These are phyloP conservation scores for Pogonomyrmex californicus DNA, from an alignment of 1,140 invertebrate genomes.

Conservation along the genomic window DNA sequence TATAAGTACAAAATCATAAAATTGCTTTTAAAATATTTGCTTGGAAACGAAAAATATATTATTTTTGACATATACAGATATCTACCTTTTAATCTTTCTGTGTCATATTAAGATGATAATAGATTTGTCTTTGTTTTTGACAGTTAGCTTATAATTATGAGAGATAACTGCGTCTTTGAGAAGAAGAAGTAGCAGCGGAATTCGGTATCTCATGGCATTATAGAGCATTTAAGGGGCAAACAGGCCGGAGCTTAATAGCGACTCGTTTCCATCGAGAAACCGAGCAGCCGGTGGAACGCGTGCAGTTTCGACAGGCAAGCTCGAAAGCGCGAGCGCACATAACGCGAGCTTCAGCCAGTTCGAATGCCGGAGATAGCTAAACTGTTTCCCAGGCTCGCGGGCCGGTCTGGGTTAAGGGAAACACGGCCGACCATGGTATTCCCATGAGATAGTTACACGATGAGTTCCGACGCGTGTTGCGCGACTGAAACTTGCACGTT, in stretches of 20 bases:
- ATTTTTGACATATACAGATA: too few relatives aligned
- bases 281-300: conserved; percentile 65
- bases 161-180: conserved; percentile 47
- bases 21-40: background rate
- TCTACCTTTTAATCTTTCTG: background rate
- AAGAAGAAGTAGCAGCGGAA: conserved; percentile 49
- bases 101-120: background rate
- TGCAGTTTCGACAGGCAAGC: conserved; percentile 74
- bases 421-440: conserved; percentile 57
- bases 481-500: conserved; percentile 24
- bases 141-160: conserved; percentile 10
- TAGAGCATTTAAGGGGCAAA: conserved; percentile 71
- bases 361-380: conserved; percentile 74
- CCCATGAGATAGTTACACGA: conserved; percentile 56
- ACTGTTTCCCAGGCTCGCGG: conserved; percentile 63
- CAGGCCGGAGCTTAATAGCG: conserved; percentile 71
- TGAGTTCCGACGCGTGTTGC: conserved; percentile 31
- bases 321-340: conserved; percentile 66
- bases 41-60: background rate
- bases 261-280: conserved; percentile 63
- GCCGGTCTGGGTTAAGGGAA: conserved; percentile 68
- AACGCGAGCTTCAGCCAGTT: conserved; percentile 74
- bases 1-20: background rate
- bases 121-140: background rate
- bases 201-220: conserved; percentile 62